Conservation (phyloP, 2,113 vertebrate genomes). For the Tenebrosternarchus preto region DNA sequence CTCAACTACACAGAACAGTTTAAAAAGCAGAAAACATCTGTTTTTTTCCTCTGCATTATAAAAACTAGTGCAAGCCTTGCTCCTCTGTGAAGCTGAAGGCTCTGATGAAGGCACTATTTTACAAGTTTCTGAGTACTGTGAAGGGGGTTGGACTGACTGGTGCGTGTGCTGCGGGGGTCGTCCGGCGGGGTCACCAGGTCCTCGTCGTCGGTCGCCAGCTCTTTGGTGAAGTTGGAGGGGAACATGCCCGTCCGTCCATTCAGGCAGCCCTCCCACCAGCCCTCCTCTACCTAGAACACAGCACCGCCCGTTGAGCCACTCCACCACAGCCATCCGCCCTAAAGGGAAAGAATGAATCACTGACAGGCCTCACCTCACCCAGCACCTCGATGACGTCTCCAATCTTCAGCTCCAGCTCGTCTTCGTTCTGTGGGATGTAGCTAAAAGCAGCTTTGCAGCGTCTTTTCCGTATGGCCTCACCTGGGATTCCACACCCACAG, state of each 20-base stretch:
- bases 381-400: conserved; percentile 94
- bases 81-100: no score
- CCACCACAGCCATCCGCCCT: no score
- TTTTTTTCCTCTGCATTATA: no score
- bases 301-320: not conserved
- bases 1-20: no score
- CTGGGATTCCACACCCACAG: conserved; percentile 62
- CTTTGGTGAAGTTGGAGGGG: conserved; percentile 97
- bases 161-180: conserved; percentile 79
- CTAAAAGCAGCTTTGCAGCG: conserved; percentile 97
- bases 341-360: no score
- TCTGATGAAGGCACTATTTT: no score
- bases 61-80: no score
- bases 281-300: conserved; percentile 88
- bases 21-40: no score
- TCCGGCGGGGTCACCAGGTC: conserved; percentile 82
- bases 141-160: conserved; percentile 78
- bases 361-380: conserved; percentile 78
- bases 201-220: conserved; percentile 75
- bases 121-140: no score
- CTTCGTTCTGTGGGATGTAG: conserved; percentile 95
- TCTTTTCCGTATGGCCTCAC: conserved; percentile 86
- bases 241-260: conserved; percentile 96
- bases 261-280: conserved; percentile 96
- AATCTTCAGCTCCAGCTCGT: conserved; percentile 94